A percentile compares a stretch with the other conserved stretches of the same genome.
Evolutionary conservation across 2,797 vertebrate genomes (phyloP).

Genomic region (Odontamblyopus lacepedii): DNA sequence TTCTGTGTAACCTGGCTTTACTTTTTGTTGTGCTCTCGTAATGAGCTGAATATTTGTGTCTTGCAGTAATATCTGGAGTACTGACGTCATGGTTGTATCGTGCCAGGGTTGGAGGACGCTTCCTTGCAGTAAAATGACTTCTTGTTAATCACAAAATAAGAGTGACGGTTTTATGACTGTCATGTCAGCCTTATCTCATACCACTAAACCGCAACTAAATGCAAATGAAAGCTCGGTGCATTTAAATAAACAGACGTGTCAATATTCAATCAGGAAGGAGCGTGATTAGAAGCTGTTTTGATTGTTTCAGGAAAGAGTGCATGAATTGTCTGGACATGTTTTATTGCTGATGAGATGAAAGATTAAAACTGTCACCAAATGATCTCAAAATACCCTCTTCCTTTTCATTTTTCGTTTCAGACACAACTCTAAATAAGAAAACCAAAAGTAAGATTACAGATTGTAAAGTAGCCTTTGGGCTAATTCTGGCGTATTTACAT

Average conservation of each 20-base stretch:
- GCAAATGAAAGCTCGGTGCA: neutral
- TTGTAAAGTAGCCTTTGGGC: too few relatives aligned
- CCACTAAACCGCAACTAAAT: neutral
- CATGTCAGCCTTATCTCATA: neutral
- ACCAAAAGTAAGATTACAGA: too few relatives aligned
- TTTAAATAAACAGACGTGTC: neutral
- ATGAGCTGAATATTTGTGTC: neutral
- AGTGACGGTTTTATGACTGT: neutral
- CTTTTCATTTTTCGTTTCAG: too few relatives aligned
- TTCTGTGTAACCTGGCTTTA: too few relatives aligned
- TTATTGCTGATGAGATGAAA: too few relatives aligned
- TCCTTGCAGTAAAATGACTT: constrained; percentile 17
- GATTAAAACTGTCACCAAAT: too few relatives aligned
- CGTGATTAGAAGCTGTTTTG: neutral
- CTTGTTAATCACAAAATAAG: constrained; percentile 7
- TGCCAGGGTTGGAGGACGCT: neutral
- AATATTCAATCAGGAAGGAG: too few relatives aligned
- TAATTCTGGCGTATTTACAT: too few relatives aligned
- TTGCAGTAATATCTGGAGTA: neutral
- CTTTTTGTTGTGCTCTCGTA: too few relatives aligned
- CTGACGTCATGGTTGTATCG: neutral
- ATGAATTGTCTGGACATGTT: neutral
- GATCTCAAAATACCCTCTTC: too few relatives aligned
- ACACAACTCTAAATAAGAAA: too few relatives aligned
- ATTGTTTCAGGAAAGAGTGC: neutral